Base-by-base conservation (phyloP, 2,888 invertebrate species). In the Erynnis tages region DNA sequence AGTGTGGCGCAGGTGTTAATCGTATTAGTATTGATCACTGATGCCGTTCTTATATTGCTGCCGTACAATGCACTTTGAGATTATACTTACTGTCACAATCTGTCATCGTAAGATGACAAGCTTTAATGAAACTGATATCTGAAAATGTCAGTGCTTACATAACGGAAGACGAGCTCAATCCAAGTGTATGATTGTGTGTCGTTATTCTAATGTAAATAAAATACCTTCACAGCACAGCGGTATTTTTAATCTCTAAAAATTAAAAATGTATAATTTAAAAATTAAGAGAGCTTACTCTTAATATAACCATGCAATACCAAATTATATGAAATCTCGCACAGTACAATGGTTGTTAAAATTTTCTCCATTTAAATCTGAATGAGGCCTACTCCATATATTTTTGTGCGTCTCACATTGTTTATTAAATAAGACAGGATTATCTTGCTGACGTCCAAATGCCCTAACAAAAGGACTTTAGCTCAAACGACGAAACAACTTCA, bases 401-500 rank as follows among this genome's bases (percentile, higher is more conserved):
- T n/a, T 43, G 54, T 54, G 16, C 47, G 25, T 40, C 19, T 53
- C 38, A 32, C 57, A 62, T 63, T 65, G 62, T 64, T 56, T 55
- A 59, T 54, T 66, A 70, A 64, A 50, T 59, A 62, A 62, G 60
- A 61, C 65, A 66, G 72, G 69, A 73, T 69, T 65, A 70, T 72
- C 63, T 69, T 34, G 38, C 38, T 48, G 66, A 67, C 62, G 65
- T 58, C 60, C 49, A 44, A 54, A 45, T 25, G 25, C n/a, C n/a
- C 10, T 29, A 59, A 69, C 68, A 67, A 72, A 70, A 63, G 65
- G 62, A 62, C 56, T 46, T 16, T 16, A 34, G 16, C 34, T 16
- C 55, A 54, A 40, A 53, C 44, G 30, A 27, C 27, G 14, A 48
- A 35, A 57, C 53, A 17, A 54, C 46, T 29, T 38, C 38, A 19